phyloP scores from a whole-genome alignment of 2,888 invertebrate genomes.

The Epinotia brunnichana region DNA sequence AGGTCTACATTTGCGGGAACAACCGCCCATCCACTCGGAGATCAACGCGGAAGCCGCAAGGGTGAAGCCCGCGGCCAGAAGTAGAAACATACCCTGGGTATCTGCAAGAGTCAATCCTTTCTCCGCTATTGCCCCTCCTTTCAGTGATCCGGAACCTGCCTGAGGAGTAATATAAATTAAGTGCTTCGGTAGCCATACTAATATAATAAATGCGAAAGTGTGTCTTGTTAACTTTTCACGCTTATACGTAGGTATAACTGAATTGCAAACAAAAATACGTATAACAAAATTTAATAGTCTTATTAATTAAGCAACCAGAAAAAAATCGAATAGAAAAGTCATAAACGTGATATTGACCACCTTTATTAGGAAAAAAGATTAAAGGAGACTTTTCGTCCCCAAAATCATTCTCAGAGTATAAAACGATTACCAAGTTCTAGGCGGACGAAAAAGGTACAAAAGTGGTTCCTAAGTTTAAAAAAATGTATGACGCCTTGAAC shows the following conservation, averaged over 20 bases:
- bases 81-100: constrained; percentile 91
- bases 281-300: too few relatives aligned
- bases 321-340: too few relatives aligned
- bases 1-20: constrained; percentile 83
- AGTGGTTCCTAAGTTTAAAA: too few relatives aligned
- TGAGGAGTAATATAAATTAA: constrained; percentile 54
- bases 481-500: too few relatives aligned
- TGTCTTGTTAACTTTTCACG: neutral
- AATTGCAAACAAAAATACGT: neutral
- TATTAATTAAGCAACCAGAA: neutral
- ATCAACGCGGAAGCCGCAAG: constrained; percentile 85
- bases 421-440: too few relatives aligned
- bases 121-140: constrained; percentile 84
- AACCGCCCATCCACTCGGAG: constrained; percentile 89
- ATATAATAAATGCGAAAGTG: neutral
- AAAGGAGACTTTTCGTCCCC: too few relatives aligned
- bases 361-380: too few relatives aligned
- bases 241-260: too few relatives aligned
- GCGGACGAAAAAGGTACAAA: too few relatives aligned
- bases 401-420: too few relatives aligned
- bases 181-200: neutral
- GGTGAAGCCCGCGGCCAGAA: constrained; percentile 88
- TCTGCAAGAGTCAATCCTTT: constrained; percentile 90
- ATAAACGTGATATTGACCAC: too few relatives aligned
- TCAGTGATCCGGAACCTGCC: constrained; percentile 74